Conservation (phyloP, 2,888 invertebrate genomes). For the Cyaniris semiargus region DNA sequence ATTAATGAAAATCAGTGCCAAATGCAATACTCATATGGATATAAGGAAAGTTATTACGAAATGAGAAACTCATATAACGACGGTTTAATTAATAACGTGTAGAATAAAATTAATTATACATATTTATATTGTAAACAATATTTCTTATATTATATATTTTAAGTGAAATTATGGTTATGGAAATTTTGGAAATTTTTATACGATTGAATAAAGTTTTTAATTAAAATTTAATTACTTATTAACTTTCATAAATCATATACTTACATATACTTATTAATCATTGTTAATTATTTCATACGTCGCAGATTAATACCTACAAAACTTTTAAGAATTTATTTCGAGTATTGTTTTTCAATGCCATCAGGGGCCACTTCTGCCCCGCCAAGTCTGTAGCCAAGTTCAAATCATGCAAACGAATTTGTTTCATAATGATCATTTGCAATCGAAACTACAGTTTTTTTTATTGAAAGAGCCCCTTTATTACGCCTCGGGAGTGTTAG, state of each 20-base stretch:
- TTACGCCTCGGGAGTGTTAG: not conserved
- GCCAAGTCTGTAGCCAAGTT: too few species aligned
- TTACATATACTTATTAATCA: too few species aligned
- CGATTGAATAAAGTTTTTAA: not conserved
- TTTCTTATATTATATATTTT: not conserved
- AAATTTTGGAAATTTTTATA: not conserved
- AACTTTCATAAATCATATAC: not conserved
- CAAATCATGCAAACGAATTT: too few species aligned
- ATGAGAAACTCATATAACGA: conserved; percentile 62
- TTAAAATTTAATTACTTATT: not conserved
- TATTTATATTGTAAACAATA: not conserved
- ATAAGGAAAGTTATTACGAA: conserved; percentile 69
- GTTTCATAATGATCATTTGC: too few species aligned
- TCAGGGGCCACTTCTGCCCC: too few species aligned
- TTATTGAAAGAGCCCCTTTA: not conserved
- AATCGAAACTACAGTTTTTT: not conserved
- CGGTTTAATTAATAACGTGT: conserved; percentile 60
- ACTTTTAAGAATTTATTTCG: not conserved
- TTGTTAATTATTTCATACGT: not conserved
- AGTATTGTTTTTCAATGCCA: too few species aligned
- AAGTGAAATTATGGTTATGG: not conserved
- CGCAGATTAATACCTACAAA: not conserved
- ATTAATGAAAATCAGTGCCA: conserved; percentile 53
- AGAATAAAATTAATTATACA: not conserved
- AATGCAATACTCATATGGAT: conserved; percentile 66